Evolutionary conservation across 2,113 vertebrate genomes (phyloP), one percentile per base, ranked within the genome.

Genomic region (Chlorodrepanis virens): DNA sequence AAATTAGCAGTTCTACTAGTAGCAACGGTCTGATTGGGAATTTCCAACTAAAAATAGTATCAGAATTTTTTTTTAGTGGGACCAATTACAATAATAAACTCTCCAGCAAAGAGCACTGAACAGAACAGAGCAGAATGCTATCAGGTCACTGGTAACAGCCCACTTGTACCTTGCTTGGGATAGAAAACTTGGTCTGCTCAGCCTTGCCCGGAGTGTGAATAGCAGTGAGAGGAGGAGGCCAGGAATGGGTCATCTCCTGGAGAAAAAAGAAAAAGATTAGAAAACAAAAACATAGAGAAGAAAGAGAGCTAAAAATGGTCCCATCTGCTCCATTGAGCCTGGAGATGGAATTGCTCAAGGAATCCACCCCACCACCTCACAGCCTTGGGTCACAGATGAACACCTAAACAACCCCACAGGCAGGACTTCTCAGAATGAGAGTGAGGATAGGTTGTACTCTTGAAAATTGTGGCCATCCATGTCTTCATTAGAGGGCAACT

Each of bases 171-270:
- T 99, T 99, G 97, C 90, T 98, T 88, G 98, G 98, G 94, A 98
- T 98, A 85, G 98, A 97, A 96, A 98, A 98, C 97, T 99, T 98
- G 92, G 98, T 98, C 97, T 99, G 98, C 70, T 99, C 99, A 74
- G 98, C 98, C 92, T 99, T 99, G 93, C 98, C 98, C 11, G 98
- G 98, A 85, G 98, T 99, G 83, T 99, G 98, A 96, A 99, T 99
- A 96, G 98, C 98, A 83, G 98, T 99, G 77, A 99, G 98, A 85
- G 99, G 98, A 95, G 98, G 98, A 82, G 99, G 98, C 99, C 99
- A 99, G 89, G 99, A 98, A 97, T 99, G 98, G 89, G 98, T 99
- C 99, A 99, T 99, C 98, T 99, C 98, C 98, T 97, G 95, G 67
- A 87, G 59, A 94, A 68, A 71, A 90, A 93, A 97, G 89, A 87